Percentiles rank a stretch among this genome's conserved stretches.
phyloP scores from a whole-genome alignment of 2,113 vertebrate species.

The Empidonax alnorum region DNA sequence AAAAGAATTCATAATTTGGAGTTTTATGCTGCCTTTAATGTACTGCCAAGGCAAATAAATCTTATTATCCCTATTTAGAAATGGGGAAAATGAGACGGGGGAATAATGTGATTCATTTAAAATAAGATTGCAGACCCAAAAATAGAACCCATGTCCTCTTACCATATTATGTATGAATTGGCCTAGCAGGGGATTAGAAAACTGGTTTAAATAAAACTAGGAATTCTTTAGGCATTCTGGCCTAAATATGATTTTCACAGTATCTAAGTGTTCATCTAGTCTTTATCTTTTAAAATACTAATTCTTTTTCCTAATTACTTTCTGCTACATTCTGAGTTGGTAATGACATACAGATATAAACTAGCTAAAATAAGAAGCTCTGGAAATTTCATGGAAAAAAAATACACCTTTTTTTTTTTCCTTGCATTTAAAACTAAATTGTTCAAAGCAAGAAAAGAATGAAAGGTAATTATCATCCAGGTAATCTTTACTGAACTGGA shows the following conservation, averaged over 20 bases:
- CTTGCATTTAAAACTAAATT: not conserved
- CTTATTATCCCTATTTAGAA: constrained; percentile 25
- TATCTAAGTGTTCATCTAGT: not conserved
- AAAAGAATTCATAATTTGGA: not conserved
- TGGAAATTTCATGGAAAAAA: not conserved
- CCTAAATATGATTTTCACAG: not conserved
- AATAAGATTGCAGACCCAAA: not conserved
- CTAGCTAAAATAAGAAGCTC: not conserved
- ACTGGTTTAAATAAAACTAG: constrained; percentile 4
- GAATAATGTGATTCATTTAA: constrained; percentile 20
- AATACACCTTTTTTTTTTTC: not conserved
- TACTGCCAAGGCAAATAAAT: constrained; percentile 23
- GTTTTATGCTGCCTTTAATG: constrained; percentile 6
- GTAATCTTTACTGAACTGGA: not conserved
- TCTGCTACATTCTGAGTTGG: not conserved
- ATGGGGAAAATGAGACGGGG: not conserved
- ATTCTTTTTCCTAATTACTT: not conserved
- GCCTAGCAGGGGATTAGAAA: not conserved
- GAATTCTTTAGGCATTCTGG: not conserved
- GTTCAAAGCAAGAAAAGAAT: not conserved
- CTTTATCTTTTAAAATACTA: not conserved
- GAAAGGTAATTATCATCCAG: not conserved
- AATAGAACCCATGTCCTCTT: constrained; percentile 8
- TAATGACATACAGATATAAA: not conserved
- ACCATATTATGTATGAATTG: not conserved